A percentile compares a stretch with the other conserved stretches of the same genome.
These are phyloP conservation scores for Phocoena sinus DNA, from an alignment of 2,113 vertebrate species.

Conservation along the genomic window DNA sequence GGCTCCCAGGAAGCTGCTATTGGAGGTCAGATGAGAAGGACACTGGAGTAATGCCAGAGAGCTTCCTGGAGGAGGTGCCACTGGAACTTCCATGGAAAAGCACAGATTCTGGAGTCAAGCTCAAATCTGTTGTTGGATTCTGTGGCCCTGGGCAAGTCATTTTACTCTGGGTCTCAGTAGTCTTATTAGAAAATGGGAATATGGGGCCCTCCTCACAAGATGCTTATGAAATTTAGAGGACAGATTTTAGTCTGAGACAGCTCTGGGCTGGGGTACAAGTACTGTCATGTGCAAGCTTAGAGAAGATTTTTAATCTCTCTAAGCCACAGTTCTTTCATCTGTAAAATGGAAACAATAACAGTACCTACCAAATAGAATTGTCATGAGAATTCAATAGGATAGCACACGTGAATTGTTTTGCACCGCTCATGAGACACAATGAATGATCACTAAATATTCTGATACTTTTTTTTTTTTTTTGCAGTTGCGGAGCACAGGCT, in stretches of 20 bases:
- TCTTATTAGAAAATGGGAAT: not conserved
- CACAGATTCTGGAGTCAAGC: not conserved
- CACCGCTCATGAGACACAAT: too few species aligned
- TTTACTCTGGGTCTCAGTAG: not conserved
- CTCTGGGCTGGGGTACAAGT: not conserved
- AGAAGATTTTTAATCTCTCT: not conserved
- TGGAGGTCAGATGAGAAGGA: not conserved
- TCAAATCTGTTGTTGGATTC: not conserved
- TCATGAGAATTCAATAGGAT: not conserved
- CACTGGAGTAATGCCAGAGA: not conserved
- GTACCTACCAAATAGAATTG: not conserved
- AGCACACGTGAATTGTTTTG: not conserved
- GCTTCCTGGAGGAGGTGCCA: not conserved
- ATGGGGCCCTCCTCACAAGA: not conserved
- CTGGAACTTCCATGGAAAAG: not conserved
- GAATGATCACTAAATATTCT: not conserved
- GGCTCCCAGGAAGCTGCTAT: not conserved
- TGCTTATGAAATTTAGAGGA: not conserved
- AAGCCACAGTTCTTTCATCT: conserved; percentile 35
- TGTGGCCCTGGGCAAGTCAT: conserved; percentile 11
- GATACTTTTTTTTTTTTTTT: not conserved
- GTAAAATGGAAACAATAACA: not conserved
- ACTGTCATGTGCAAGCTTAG: not conserved
- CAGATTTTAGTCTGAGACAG: not conserved
- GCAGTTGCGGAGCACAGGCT: too few species aligned